phyloP scores from a whole-genome alignment of 2,888 invertebrate genomes.

The Augiades crinisus region DNA sequence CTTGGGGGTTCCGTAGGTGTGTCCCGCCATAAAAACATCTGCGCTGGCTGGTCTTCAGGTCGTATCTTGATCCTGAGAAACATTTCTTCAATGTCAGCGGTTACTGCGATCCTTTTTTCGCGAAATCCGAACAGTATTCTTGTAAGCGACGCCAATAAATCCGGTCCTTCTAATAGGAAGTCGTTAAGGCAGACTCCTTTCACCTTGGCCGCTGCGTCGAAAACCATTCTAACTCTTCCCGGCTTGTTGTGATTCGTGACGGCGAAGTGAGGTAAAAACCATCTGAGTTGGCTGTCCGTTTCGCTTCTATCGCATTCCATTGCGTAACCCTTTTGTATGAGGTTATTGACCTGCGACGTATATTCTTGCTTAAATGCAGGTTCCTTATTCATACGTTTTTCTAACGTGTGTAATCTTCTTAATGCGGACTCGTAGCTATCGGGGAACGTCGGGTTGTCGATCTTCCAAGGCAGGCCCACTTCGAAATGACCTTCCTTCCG shows the following conservation, averaged over 20 bases:
- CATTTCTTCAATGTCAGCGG: slow-evolving; percentile 36
- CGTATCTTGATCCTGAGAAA: slow-evolving; percentile 28
- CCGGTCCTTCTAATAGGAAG: slow-evolving; percentile 29
- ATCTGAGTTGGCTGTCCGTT: background rate
- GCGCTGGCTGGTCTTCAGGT: slow-evolving; percentile 16
- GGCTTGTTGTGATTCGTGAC: slow-evolving; percentile 31
- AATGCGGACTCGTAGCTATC: background rate
- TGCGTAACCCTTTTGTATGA: slow-evolving; percentile 10
- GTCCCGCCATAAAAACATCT: slow-evolving; percentile 24
- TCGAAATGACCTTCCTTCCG: background rate
- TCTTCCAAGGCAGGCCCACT: background rate
- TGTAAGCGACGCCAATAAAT: slow-evolving; percentile 31
- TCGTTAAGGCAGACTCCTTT: slow-evolving; percentile 28
- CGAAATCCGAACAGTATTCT: slow-evolving; percentile 34
- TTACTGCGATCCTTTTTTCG: slow-evolving; percentile 27
- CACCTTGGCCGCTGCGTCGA: slow-evolving; percentile 29
- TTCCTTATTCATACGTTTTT: background rate
- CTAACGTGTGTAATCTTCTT: background rate
- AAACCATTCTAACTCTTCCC: slow-evolving; percentile 27
- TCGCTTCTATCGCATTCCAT: background rate
- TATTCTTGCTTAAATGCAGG: background rate
- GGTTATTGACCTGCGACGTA: background rate
- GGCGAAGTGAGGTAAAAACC: slow-evolving; percentile 31
- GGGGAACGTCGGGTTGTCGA: background rate
- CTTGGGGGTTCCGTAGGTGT: background rate